Conservation (phyloP, 2,888 invertebrate genomes). For the Hypomecis punctinalis region DNA sequence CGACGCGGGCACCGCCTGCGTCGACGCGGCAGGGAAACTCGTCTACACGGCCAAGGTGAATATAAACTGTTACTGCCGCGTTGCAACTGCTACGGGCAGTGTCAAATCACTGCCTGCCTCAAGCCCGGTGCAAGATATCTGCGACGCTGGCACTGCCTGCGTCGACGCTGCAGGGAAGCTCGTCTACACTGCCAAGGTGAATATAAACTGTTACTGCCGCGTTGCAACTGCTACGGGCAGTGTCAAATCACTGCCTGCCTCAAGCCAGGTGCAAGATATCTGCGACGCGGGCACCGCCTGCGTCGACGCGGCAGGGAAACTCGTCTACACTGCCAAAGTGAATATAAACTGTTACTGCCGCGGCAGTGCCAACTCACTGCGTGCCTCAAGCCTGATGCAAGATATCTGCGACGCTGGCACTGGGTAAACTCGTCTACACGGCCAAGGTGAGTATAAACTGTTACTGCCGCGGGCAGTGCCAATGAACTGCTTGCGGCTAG, state of each 20-base stretch:
- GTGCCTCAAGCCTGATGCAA: too few relatives aligned
- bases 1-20: conserved; percentile 49
- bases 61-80: conserved; percentile 22
- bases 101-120: conserved; percentile 19
- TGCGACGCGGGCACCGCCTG: conserved; percentile 50
- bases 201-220: conserved; percentile 21
- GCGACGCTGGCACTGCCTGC: conserved; percentile 48
- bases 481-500: too few relatives aligned
- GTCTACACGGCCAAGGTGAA: conserved; percentile 65
- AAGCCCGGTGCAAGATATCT: conserved; percentile 39
- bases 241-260: conserved; percentile 18
- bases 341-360: conserved; percentile 22
- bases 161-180: conserved; percentile 59
- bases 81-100: background rate
- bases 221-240: background rate
- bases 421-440: too few relatives aligned
- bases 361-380: too few relatives aligned
- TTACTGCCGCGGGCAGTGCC: too few relatives aligned
- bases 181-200: conserved; percentile 64
- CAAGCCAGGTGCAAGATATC: conserved; percentile 35
- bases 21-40: conserved; percentile 57
- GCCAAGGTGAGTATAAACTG: too few relatives aligned
- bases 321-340: conserved; percentile 66
- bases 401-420: too few relatives aligned
- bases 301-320: conserved; percentile 56